A percentile compares a stretch with the other conserved stretches of the same genome.
Conservation (phyloP, 2,797 vertebrate species). For the Bufotes viridis region DNA sequence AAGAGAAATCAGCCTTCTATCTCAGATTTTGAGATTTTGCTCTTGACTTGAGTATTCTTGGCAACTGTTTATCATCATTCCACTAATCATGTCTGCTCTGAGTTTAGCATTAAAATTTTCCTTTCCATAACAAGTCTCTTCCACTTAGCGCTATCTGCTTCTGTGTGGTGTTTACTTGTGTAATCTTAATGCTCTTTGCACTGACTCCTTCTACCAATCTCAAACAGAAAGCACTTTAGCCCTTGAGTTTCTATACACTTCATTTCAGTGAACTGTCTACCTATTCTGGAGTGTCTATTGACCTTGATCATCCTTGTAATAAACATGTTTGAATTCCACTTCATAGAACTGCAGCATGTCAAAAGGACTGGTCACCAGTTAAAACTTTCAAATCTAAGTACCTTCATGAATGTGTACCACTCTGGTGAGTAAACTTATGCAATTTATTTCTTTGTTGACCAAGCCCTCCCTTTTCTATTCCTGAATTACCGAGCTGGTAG, state of each 20-base stretch:
- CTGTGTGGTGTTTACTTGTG: slow-evolving; percentile 38
- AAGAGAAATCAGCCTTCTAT: slow-evolving; percentile 24
- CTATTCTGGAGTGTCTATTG: slow-evolving; percentile 24
- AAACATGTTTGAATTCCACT: slow-evolving; percentile 43
- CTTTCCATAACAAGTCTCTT: slow-evolving; percentile 36
- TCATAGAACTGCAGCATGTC: slow-evolving; percentile 7
- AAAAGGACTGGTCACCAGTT: background rate
- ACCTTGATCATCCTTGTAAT: slow-evolving; percentile 32
- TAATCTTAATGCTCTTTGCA: slow-evolving; percentile 44
- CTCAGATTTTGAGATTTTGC: background rate
- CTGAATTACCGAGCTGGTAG: too few relatives aligned
- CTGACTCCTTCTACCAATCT: slow-evolving; percentile 18
- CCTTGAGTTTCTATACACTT: slow-evolving; percentile 23
- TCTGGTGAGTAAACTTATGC: too few relatives aligned
- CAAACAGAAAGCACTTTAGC: slow-evolving; percentile 48
- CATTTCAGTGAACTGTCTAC: background rate
- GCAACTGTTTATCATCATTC: slow-evolving; percentile 29
- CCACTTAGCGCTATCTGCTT: slow-evolving; percentile 18
- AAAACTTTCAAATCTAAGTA: too few relatives aligned
- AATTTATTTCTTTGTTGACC: too few relatives aligned
- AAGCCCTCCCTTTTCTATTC: too few relatives aligned
- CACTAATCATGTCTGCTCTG: slow-evolving; percentile 20
- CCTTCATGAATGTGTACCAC: too few relatives aligned
- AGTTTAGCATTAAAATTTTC: slow-evolving; percentile 30
- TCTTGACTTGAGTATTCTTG: slow-evolving; percentile 45